These are phyloP conservation scores for Oncorhynchus mykiss DNA, from an alignment of 2,113 vertebrate species.

Conservation along the genomic window DNA sequence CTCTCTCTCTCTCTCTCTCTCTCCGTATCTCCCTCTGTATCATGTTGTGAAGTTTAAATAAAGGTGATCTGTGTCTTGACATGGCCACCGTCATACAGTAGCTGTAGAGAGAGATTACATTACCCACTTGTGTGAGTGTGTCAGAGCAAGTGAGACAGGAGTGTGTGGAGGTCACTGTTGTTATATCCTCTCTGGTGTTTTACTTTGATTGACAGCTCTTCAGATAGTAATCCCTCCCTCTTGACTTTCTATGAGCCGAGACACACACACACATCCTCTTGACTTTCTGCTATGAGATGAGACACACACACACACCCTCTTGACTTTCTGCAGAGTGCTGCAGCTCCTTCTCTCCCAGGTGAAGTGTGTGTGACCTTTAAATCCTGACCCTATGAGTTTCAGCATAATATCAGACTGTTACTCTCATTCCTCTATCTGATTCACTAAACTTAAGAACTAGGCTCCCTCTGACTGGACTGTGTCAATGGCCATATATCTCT, in stretches of 20 bases:
- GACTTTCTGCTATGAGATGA: too few species aligned
- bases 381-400: not conserved
- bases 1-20: not conserved
- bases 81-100: not conserved
- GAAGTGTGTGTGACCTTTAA: not conserved
- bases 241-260: not conserved
- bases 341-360: not conserved
- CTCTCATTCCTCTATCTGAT: too few species aligned
- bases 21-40: too few species aligned
- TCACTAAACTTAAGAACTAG: too few species aligned
- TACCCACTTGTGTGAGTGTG: not conserved
- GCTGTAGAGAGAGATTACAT: not conserved
- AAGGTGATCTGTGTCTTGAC: not conserved
- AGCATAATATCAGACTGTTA: not conserved
- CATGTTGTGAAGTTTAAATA: too few species aligned
- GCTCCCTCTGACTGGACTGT: too few species aligned
- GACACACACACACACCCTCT: not conserved
- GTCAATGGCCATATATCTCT: too few species aligned
- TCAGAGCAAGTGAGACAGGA: not conserved
- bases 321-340: not conserved
- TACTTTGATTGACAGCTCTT: slow-evolving; percentile 2
- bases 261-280: too few species aligned
- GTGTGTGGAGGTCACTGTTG: not conserved
- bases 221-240: slow-evolving; percentile 1
- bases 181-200: not conserved